Evolutionary conservation across 2,113 vertebrate genomes (phyloP).

Genomic region (Progne subis): DNA sequence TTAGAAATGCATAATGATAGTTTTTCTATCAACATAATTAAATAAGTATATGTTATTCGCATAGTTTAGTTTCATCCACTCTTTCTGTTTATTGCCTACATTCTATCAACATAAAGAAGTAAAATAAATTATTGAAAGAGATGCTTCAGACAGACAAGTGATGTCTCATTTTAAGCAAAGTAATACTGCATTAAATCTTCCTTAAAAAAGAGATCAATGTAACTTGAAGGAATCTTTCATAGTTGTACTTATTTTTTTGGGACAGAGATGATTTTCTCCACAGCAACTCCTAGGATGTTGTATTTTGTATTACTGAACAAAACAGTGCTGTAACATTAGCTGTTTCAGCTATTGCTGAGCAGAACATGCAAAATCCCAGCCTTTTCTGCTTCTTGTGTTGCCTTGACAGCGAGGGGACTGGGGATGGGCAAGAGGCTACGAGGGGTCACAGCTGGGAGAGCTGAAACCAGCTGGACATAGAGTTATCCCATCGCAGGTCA

Average conservation of each 20-base stretch:
- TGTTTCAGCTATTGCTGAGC: not conserved
- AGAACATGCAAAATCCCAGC: accelerated
- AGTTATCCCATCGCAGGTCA: accelerated
- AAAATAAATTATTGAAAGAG: not conserved
- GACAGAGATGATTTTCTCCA: not conserved
- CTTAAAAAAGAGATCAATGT: not conserved
- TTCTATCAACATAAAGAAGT: not conserved
- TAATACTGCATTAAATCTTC: not conserved
- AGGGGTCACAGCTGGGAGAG: not conserved
- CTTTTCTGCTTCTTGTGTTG: not conserved
- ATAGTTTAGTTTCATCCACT: not conserved
- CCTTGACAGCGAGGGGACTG: accelerated
- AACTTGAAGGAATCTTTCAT: not conserved
- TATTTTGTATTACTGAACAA: not conserved
- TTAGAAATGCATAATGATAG: not conserved
- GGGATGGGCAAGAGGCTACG: not conserved
- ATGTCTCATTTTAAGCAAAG: not conserved
- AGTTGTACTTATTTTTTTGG: not conserved
- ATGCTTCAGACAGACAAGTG: not conserved
- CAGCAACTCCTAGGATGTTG: accelerated
- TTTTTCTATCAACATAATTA: not conserved
- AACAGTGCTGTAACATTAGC: not conserved
- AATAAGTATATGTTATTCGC: not conserved
- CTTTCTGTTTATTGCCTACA: not conserved
- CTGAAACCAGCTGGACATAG: not conserved